Evolutionary conservation across 1,140 invertebrate species (phyloP).

Genomic region (Elysia chlorotica): DNA sequence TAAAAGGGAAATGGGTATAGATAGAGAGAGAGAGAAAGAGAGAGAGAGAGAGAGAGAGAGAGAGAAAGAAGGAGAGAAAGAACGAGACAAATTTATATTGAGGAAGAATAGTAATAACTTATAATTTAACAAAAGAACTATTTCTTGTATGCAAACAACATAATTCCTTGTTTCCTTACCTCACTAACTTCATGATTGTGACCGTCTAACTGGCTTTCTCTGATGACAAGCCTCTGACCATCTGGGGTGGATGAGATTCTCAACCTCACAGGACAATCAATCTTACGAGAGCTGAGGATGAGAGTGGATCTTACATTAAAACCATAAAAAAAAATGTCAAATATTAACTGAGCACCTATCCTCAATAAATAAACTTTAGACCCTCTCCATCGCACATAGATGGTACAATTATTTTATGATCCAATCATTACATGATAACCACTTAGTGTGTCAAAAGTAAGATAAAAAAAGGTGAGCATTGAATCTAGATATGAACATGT

Average conservation of each 20-base stretch:
- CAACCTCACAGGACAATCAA: conserved; percentile 11
- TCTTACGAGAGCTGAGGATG: conserved; percentile 8
- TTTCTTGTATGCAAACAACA: too few species aligned
- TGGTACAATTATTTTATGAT: background rate
- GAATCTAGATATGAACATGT: too few species aligned
- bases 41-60: too few species aligned
- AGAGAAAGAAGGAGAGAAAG: too few species aligned
- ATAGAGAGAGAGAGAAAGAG: too few species aligned
- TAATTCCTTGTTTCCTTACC: background rate
- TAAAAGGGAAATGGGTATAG: too few species aligned
- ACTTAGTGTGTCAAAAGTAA: too few species aligned
- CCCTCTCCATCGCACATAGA: background rate
- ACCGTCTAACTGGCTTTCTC: conserved; percentile 10
- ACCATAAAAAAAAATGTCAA: background rate
- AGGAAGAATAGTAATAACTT: too few species aligned
- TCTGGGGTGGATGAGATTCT: conserved; percentile 8
- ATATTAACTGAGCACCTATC: background rate
- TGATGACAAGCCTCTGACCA: conserved; percentile 14
- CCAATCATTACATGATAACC: too few species aligned
- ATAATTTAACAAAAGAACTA: too few species aligned
- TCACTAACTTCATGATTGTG: conserved; percentile 20
- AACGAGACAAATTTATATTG: too few species aligned
- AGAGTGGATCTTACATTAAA: background rate
- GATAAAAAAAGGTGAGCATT: too few species aligned
- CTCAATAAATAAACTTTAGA: background rate